Evolutionary conservation across 2,113 vertebrate genomes (phyloP).

Genomic region (Neogale vison): DNA sequence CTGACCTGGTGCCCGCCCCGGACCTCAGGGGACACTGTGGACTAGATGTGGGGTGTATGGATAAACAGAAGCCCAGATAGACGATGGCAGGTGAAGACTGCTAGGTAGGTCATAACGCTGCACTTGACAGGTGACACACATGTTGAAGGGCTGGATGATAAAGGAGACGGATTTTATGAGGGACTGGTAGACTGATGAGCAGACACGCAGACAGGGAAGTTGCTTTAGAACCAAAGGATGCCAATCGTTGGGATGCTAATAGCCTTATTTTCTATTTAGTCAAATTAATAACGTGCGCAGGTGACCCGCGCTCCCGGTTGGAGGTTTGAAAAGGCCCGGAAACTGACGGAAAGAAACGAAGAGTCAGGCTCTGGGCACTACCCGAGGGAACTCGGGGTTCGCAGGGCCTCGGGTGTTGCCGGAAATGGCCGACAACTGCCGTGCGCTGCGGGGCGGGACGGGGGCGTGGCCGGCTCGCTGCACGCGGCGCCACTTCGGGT

Average conservation of each 20-base stretch:
- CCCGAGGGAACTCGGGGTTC: not conserved
- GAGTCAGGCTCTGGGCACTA: not conserved
- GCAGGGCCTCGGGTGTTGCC: slow-evolving; percentile 68
- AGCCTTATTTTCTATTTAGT: slow-evolving; percentile 3
- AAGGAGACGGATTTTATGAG: not conserved
- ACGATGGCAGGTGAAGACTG: not conserved
- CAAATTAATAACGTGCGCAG: not conserved
- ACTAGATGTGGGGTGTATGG: not conserved
- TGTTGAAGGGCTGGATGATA: not conserved
- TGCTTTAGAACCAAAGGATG: slow-evolving; percentile 9
- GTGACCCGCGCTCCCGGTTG: not conserved
- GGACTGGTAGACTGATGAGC: not conserved
- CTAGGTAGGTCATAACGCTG: not conserved
- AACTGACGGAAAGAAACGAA: slow-evolving; percentile 72
- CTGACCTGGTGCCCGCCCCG: not conserved
- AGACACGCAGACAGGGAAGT: not conserved
- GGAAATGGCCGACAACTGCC: slow-evolving; percentile 59
- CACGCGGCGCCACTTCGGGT: slow-evolving; percentile 69
- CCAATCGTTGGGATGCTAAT: not conserved
- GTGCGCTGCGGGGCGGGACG: not conserved
- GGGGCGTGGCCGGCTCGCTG: slow-evolving; percentile 48
- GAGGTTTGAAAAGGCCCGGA: slow-evolving; percentile 60
- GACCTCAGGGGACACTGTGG: not conserved
- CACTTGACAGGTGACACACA: slow-evolving; percentile 18
- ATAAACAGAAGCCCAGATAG: not conserved